Evolutionary conservation across 2,888 invertebrate species (phyloP).

Genomic region (Fissipunctia ypsillon): DNA sequence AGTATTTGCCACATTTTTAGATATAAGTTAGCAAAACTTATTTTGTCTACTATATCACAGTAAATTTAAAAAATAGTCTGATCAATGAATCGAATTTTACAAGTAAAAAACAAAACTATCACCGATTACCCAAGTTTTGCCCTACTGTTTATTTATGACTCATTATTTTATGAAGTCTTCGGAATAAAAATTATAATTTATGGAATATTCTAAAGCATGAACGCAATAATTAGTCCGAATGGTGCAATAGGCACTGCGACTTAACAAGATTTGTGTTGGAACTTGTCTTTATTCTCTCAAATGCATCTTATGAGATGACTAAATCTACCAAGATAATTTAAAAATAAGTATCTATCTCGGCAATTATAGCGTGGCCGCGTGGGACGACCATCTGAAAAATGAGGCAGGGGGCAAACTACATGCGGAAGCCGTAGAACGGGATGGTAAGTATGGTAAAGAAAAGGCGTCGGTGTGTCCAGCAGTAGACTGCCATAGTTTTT

Average conservation of each 20-base stretch:
- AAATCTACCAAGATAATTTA: slow-evolving; percentile 4
- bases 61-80: no score
- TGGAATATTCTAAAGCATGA: slow-evolving; percentile 12
- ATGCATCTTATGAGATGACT: slow-evolving; percentile 19
- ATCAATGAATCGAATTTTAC: no score
- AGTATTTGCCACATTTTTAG: no score
- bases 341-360: slow-evolving; percentile 1
- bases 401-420: neutral
- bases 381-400: neutral
- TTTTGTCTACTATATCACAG: no score
- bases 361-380: neutral
- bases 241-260: slow-evolving; percentile 40
- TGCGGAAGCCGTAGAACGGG: neutral
- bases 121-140: no score
- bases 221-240: slow-evolving; percentile 37
- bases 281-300: slow-evolving; percentile 11
- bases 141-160: slow-evolving; percentile 17
- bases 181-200: neutral
- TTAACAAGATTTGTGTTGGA: slow-evolving; percentile 17
- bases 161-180: slow-evolving; percentile 8
- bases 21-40: no score
- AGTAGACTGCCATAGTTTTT: no score
- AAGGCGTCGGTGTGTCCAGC: no score
- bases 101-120: no score
- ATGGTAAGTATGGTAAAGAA: no score